Conservation (phyloP, 2,888 invertebrate genomes). For the Ptycholaimellus sp. region DNA sequence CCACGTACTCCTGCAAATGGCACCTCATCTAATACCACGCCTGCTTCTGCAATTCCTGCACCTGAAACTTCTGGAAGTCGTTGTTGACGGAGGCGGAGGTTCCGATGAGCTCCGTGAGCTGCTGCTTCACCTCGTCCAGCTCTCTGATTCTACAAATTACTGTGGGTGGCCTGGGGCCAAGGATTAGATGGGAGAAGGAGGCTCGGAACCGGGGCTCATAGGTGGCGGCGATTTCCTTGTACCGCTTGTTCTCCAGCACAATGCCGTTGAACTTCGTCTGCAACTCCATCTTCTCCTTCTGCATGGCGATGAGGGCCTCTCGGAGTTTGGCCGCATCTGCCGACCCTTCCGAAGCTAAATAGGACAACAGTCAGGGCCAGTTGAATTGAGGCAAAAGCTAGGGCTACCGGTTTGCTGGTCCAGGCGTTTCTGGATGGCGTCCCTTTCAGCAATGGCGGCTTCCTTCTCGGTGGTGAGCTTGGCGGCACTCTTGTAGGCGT, state of each 20-base stretch:
- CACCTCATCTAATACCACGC: too few species aligned
- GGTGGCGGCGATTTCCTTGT: slow-evolving; percentile 1
- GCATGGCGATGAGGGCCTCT: slow-evolving; percentile 2
- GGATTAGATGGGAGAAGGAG: too few species aligned
- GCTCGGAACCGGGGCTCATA: too few species aligned
- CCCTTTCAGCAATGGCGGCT: not conserved
- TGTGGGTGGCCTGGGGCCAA: too few species aligned
- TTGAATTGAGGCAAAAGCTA: not conserved
- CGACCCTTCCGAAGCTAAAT: not conserved
- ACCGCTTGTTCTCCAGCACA: slow-evolving; percentile 4
- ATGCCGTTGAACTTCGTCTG: slow-evolving; percentile 4
- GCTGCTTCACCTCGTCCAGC: too few species aligned
- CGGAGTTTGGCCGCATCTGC: not conserved
- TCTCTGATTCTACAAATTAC: too few species aligned
- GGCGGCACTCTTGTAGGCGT: slow-evolving; percentile 1
- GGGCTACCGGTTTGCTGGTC: not conserved
- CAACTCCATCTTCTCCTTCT: slow-evolving; percentile 4
- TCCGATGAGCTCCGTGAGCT: too few species aligned
- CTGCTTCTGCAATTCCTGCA: too few species aligned
- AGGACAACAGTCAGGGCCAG: too few species aligned
- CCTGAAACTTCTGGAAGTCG: too few species aligned
- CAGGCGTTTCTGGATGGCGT: not conserved
- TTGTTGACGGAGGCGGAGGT: too few species aligned
- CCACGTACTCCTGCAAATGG: too few species aligned
- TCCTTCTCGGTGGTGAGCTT: slow-evolving; percentile 1